Evolutionary conservation across 37 sponge, comb jelly and placozoan species (phyloP).

Genomic region (Bolinopsis microptera): DNA sequence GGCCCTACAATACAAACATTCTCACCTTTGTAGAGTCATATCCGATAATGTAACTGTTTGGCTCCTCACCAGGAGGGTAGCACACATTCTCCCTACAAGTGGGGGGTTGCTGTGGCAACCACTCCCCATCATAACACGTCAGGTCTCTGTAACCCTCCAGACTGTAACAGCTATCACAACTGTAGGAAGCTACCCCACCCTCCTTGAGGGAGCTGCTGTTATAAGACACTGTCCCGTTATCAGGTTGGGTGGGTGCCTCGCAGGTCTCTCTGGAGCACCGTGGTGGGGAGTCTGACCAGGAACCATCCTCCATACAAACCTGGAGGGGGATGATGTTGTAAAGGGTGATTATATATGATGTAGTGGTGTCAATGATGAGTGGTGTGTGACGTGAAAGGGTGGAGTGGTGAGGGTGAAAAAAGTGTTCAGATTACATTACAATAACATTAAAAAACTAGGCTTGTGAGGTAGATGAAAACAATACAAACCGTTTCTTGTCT

Average conservation of each 20-base stretch:
- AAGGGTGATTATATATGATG: no score
- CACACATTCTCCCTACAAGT: neutral
- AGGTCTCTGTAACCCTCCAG: neutral
- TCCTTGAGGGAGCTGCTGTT: neutral
- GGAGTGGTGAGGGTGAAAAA: no score
- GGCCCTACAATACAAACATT: no score
- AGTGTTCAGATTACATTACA: no score
- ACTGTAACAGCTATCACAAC: conserved; percentile 16
- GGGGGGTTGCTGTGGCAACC: neutral
- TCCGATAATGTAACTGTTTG: conserved; percentile 8
- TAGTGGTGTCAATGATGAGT: no score
- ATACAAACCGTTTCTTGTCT: no score
- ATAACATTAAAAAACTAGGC: no score
- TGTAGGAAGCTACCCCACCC: conserved; percentile 9
- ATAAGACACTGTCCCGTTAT: neutral
- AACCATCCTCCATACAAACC: neutral
- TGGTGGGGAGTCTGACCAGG: neutral
- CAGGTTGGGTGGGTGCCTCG: neutral
- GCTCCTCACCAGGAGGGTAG: conserved; percentile 32
- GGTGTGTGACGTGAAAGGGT: no score
- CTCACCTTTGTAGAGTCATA: neutral
- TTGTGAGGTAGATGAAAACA: no score
- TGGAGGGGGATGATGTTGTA: no score
- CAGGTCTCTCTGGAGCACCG: neutral
- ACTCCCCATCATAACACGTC: conserved; percentile 30